Conservation (phyloP, 2,113 vertebrate genomes). For the Cynopterus brachyotis region DNA sequence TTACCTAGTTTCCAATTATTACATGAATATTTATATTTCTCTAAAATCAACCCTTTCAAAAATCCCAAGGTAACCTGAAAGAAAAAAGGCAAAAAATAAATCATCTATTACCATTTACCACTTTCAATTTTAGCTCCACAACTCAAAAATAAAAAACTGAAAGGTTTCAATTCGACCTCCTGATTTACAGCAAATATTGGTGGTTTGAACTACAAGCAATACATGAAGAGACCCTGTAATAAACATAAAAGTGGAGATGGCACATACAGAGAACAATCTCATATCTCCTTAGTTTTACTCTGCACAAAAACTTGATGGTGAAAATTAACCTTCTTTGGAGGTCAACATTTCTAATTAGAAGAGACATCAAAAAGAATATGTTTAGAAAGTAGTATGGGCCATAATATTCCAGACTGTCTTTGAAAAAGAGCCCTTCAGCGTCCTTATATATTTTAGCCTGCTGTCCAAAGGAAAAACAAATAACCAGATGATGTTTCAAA, state of each 20-base stretch:
- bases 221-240: background rate
- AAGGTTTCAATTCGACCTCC: slow-evolving; percentile 3
- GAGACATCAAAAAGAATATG: slow-evolving; percentile 58
- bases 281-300: slow-evolving; percentile 23
- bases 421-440: slow-evolving; percentile 29
- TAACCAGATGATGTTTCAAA: slow-evolving; percentile 58
- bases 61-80: background rate
- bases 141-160: background rate
- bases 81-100: slow-evolving; percentile 2
- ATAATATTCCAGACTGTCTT: slow-evolving; percentile 1
- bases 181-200: slow-evolving; percentile 41
- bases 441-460: slow-evolving; percentile 5
- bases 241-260: background rate
- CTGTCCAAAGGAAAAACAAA: slow-evolving; percentile 51
- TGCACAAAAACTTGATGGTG: slow-evolving; percentile 38
- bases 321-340: slow-evolving; percentile 67
- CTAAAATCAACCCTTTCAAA: slow-evolving; percentile 36
- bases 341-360: slow-evolving; percentile 73
- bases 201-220: background rate
- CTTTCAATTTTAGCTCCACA: background rate
- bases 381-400: slow-evolving; percentile 18
- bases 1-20: slow-evolving; percentile 47
- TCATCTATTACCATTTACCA: background rate
- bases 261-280: background rate
- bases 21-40: slow-evolving; percentile 23